Evolutionary conservation across 2,888 invertebrate genomes (phyloP).

Genomic region (Melinopterus prodromus): DNA sequence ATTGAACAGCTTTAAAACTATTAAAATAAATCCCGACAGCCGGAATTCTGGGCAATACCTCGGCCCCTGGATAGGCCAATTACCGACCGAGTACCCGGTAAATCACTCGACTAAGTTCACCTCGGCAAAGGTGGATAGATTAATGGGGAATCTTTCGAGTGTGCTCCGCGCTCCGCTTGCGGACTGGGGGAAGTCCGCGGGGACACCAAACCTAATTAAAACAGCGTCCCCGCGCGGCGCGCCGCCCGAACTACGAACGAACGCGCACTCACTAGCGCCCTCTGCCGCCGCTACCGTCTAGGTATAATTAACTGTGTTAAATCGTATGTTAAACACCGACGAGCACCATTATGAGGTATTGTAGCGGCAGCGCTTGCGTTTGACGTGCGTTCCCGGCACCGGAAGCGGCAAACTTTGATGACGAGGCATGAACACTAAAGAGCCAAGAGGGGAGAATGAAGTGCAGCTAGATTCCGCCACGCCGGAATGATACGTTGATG

Average conservation of each 20-base stretch:
- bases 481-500: neutral
- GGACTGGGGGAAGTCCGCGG: constrained; percentile 12
- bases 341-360: constrained; percentile 16
- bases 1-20: neutral
- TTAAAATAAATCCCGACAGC: neutral
- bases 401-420: neutral
- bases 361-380: constrained; percentile 10
- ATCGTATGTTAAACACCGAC: constrained; percentile 21
- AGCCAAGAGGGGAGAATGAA: neutral
- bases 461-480: neutral
- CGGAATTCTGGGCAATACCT: neutral
- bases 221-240: constrained; percentile 10
- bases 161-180: neutral
- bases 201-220: constrained; percentile 23
- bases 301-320: constrained; percentile 18
- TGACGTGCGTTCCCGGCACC: constrained; percentile 9
- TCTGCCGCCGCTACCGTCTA: constrained; percentile 10
- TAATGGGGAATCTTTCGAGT: constrained; percentile 23
- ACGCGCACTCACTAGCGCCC: neutral
- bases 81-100: neutral
- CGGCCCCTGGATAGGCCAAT: neutral
- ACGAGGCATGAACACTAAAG: neutral
- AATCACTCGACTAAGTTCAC: neutral
- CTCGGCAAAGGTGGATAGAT: constrained; percentile 11
- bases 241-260: neutral